These are phyloP conservation scores for Orius laevigatus DNA, from an alignment of 1,140 invertebrate genomes.

Conservation along the genomic window DNA sequence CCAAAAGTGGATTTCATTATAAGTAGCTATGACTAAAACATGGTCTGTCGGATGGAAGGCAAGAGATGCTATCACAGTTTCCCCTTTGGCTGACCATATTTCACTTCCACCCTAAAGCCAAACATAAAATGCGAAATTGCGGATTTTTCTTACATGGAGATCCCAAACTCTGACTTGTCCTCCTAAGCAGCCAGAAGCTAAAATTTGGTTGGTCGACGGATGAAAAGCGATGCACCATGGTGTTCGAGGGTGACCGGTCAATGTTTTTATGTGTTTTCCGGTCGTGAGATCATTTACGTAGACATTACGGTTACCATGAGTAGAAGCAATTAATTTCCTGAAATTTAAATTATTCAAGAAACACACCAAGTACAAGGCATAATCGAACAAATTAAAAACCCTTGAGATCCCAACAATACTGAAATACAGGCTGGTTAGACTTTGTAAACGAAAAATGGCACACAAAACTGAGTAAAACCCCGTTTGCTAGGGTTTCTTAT, in stretches of 20 bases:
- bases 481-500: too few species aligned
- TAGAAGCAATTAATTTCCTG: constrained; percentile 69
- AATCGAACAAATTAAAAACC: neutral
- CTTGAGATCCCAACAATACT: too few species aligned
- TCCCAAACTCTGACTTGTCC: constrained; percentile 87
- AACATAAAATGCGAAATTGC: constrained; percentile 5
- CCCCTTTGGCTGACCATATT: constrained; percentile 53
- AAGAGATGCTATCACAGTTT: constrained; percentile 65
- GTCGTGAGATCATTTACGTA: constrained; percentile 68
- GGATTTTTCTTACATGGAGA: constrained; percentile 46
- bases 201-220: constrained; percentile 63
- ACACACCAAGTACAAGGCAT: constrained; percentile 11
- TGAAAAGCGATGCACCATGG: constrained; percentile 87
- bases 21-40: constrained; percentile 68
- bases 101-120: constrained; percentile 58
- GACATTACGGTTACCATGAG: constrained; percentile 84
- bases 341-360: too few species aligned
- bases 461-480: too few species aligned
- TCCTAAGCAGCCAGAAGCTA: constrained; percentile 75
- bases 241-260: constrained; percentile 73
- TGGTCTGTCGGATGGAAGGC: constrained; percentile 73
- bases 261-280: constrained; percentile 59
- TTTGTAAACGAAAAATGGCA: too few species aligned
- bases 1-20: constrained; percentile 78
- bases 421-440: too few species aligned